Conservation (phyloP, 2,888 invertebrate species). For the Eumerus sabulonum region DNA sequence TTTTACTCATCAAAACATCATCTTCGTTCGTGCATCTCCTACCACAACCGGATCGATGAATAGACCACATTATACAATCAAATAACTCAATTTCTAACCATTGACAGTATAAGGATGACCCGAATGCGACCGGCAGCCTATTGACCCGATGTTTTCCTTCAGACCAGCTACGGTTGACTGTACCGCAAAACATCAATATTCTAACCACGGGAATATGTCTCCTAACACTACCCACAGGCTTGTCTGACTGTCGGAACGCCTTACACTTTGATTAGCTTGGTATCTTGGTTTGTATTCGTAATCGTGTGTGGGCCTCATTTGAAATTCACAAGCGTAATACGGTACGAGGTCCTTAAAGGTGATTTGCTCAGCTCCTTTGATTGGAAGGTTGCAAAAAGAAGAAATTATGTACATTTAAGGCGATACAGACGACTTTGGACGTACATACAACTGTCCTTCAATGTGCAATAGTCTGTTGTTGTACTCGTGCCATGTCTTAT, state of each 20-base stretch:
- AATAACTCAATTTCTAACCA: constrained; percentile 47
- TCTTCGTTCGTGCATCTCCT: not conserved
- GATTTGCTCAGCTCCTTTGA: constrained; percentile 32
- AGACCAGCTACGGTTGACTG: constrained; percentile 32
- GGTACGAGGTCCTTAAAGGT: constrained; percentile 37
- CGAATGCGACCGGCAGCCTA: constrained; percentile 3
- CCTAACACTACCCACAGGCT: constrained; percentile 24
- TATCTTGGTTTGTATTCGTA: constrained; percentile 14
- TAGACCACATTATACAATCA: constrained; percentile 39
- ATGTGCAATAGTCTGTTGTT: not conserved
- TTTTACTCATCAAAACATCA: constrained; percentile 7
- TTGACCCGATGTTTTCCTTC: constrained; percentile 26
- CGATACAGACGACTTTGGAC: constrained; percentile 11
- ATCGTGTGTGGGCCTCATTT: constrained; percentile 31
- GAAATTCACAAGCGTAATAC: constrained; percentile 53
- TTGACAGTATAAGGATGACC: not conserved
- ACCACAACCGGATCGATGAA: constrained; percentile 20
- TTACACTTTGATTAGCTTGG: constrained; percentile 1
- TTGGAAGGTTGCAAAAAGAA: constrained; percentile 9
- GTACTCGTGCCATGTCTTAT: not conserved
- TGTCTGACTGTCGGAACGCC: not conserved
- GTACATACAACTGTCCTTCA: no score
- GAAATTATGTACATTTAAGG: not conserved
- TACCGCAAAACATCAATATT: constrained; percentile 50
- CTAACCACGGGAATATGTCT: constrained; percentile 39